Evolutionary conservation across 1,140 invertebrate genomes (phyloP).

Genomic region (Platyura marginata): DNA sequence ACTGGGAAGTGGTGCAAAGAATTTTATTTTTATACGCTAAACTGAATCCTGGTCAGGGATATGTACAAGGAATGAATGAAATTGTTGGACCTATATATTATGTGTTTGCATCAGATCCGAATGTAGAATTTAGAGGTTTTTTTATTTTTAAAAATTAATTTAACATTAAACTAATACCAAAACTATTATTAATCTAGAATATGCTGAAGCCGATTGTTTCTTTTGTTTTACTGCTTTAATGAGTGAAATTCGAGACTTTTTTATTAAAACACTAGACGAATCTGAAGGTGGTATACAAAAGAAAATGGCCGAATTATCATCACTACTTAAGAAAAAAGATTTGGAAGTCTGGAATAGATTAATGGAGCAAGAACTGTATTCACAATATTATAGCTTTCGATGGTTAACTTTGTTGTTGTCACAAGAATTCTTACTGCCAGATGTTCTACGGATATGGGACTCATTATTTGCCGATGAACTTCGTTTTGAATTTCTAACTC

Average conservation of each 20-base stretch:
- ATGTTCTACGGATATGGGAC: constrained; percentile 92
- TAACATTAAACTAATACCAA: too few relatives aligned
- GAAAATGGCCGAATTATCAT: constrained; percentile 63
- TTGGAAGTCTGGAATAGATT: constrained; percentile 54
- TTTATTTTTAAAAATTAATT: too few relatives aligned
- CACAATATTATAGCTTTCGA: constrained; percentile 92
- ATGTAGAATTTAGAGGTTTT: constrained; percentile 58
- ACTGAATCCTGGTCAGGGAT: constrained; percentile 92
- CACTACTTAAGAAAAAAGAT: constrained; percentile 60
- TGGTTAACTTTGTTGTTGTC: constrained; percentile 94
- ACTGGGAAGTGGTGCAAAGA: constrained; percentile 94
- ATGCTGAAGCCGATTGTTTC: constrained; percentile 94
- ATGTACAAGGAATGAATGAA: constrained; percentile 99
- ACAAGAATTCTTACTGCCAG: constrained; percentile 93
- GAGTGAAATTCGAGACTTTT: constrained; percentile 94
- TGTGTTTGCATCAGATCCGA: constrained; percentile 80
- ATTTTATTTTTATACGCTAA: constrained; percentile 96
- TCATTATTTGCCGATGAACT: constrained; percentile 77
- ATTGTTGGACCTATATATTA: constrained; percentile 98
- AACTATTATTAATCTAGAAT: too few relatives aligned
- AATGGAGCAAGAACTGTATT: constrained; percentile 66
- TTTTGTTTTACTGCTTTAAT: constrained; percentile 96
- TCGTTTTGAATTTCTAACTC: constrained; percentile 77
- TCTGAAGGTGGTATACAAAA: constrained; percentile 73
- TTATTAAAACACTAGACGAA: constrained; percentile 90